Base-by-base conservation (phyloP, 2,888 invertebrate species). In the Thera obeliscata region DNA sequence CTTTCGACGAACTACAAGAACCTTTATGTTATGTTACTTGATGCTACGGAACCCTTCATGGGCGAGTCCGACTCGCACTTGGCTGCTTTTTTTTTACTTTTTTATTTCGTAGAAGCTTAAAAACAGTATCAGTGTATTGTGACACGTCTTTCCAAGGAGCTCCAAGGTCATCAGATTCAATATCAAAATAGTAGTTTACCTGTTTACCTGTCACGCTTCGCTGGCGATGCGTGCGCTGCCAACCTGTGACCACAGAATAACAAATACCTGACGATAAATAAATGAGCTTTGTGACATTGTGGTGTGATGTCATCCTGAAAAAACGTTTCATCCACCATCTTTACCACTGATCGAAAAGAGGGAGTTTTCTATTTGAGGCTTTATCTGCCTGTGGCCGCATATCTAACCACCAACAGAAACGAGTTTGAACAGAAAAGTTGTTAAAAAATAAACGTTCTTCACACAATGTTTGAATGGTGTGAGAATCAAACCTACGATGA, bases 201-300 rank as follows among this genome's bases (percentile, higher is more conserved):
- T 58, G 79, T 78, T 82, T 79, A 78, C 66, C 72, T 77, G 81
- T 77, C 80, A 84, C 81, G 85, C 81, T 80, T 77, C 79, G 77
- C 48, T 78, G 77, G 62, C 70, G 74, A 73, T 76, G 78, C 79
- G 78, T 80, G 80, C 78, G 48, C 35, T 75, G 78, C 77, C 78
- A 75, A 74, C 70, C 67, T 71, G 58, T 35, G 50, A 38, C 38
- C 52, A 57, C 60, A 65, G 65, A 60, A 35, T 61, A 56, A 73
- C 72, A 73, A 73, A 73, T 22, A 43, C 48, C 33, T 65, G 60
- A 69, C 78, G 66, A 78, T 84, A 83, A 87, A 78, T 84, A 83
- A 87, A 86, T 83, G 81, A 78, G 77, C 76, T 74, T 83, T 83
- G 78, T 87, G 88, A 87, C 87, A 87, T 87, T 87, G 87, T 76